A percentile compares a stretch with the other conserved stretches of the same genome.
Evolutionary conservation across 2,797 vertebrate species (phyloP).

Genomic region (Sciurus vulgaris): DNA sequence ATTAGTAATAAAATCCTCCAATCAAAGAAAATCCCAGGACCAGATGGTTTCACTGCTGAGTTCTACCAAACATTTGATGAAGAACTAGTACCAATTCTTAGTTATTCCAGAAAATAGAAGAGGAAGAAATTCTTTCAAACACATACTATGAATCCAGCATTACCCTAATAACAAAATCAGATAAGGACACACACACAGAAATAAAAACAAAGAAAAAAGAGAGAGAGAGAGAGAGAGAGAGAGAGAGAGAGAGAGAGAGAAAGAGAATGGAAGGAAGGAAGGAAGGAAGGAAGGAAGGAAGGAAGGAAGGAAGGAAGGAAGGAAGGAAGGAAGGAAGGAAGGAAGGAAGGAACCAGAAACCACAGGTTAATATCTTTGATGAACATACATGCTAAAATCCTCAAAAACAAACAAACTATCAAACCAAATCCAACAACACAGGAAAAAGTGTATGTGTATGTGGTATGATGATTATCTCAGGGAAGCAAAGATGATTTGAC

Average conservation of each 20-base stretch:
- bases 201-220: too few relatives aligned
- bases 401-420: too few relatives aligned
- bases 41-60: not conserved
- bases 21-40: not conserved
- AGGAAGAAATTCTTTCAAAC: not conserved
- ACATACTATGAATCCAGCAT: not conserved
- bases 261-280: too few relatives aligned
- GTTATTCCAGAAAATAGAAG: not conserved
- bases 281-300: too few relatives aligned
- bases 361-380: not conserved
- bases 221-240: too few relatives aligned
- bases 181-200: not conserved
- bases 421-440: not conserved
- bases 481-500: not conserved
- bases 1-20: not conserved
- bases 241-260: too few relatives aligned
- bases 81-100: not conserved
- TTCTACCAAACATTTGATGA: not conserved
- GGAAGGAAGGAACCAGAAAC: too few relatives aligned
- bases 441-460: not conserved
- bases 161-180: not conserved
- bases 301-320: too few relatives aligned
- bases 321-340: too few relatives aligned
- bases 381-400: not conserved
- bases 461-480: not conserved